These are phyloP conservation scores for Ophraella communa DNA, from an alignment of 2,888 invertebrate genomes.

Conservation along the genomic window DNA sequence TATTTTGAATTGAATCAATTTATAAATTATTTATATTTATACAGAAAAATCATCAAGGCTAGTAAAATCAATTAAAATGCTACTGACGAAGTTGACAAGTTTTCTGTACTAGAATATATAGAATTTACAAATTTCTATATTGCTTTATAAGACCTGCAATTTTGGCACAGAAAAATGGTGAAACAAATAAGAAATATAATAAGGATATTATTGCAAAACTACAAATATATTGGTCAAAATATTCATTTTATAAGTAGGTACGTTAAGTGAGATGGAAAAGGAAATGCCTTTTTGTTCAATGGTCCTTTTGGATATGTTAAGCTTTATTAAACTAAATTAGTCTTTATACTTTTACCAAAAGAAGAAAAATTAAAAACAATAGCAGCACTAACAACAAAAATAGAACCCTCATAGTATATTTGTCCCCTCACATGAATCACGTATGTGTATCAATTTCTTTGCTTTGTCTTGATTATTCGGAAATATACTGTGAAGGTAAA, in stretches of 20 bases:
- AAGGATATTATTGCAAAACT: conserved; percentile 13
- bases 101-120: neutral
- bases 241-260: conserved; percentile 16
- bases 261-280: neutral
- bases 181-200: conserved; percentile 24
- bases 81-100: neutral
- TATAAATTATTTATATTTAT: too few relatives aligned
- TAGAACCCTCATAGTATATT: too few relatives aligned
- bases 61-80: neutral
- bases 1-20: too few relatives aligned
- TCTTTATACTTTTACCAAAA: conserved; percentile 4
- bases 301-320: conserved; percentile 20
- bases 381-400: too few relatives aligned
- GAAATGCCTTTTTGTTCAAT: conserved; percentile 14
- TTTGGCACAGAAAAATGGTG: conserved; percentile 45
- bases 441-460: too few relatives aligned
- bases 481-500: too few relatives aligned
- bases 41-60: too few relatives aligned
- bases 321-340: conserved; percentile 13
- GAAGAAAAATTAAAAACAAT: neutral
- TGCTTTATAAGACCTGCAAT: conserved; percentile 5
- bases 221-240: conserved; percentile 9
- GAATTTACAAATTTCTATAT: neutral
- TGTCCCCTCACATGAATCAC: too few relatives aligned
- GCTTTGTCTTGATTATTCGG: too few relatives aligned